A percentile compares a stretch with the other conserved stretches of the same genome.
Conservation (phyloP, 1,140 invertebrate genomes). For the Zaprionus vittiger region DNA sequence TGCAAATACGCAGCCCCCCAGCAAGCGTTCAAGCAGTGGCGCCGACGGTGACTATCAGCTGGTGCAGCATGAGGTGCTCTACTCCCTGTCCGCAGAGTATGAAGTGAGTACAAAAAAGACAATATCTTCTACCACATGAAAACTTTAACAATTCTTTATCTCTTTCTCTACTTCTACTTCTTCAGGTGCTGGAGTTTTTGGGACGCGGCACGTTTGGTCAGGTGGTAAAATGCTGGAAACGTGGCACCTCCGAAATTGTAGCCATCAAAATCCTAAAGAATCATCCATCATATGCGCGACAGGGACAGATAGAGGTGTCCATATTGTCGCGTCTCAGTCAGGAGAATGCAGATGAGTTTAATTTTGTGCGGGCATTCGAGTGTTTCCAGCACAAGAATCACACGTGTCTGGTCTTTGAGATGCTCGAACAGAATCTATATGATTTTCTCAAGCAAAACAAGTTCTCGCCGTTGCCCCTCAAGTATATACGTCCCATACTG, state of each 20-base stretch:
- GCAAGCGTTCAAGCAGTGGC: slow-evolving; percentile 88
- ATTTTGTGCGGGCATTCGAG: slow-evolving; percentile 99
- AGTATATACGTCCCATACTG: slow-evolving; percentile 99
- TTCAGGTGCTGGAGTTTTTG: slow-evolving; percentile 96
- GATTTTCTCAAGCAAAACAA: slow-evolving; percentile 99
- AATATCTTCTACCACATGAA: not conserved
- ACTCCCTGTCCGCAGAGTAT: slow-evolving; percentile 96
- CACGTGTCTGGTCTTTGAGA: slow-evolving; percentile 99
- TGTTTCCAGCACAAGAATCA: slow-evolving; percentile 99
- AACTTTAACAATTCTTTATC: not conserved
- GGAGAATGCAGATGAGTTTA: slow-evolving; percentile 99
- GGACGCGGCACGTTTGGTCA: slow-evolving; percentile 99
- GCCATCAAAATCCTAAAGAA: slow-evolving; percentile 99
- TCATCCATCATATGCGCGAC: slow-evolving; percentile 99
- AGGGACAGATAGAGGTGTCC: slow-evolving; percentile 99
- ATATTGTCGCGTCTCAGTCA: slow-evolving; percentile 98
- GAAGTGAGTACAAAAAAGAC: slow-evolving; percentile 85
- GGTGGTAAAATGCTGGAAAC: slow-evolving; percentile 99
- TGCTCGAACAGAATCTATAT: slow-evolving; percentile 99
- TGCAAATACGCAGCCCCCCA: slow-evolving; percentile 84
- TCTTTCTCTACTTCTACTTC: not conserved
- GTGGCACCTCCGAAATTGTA: slow-evolving; percentile 99
- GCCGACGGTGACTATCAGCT: slow-evolving; percentile 98
- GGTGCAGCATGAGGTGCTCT: slow-evolving; percentile 99
- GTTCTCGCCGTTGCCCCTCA: slow-evolving; percentile 98